These are phyloP conservation scores for Pangasius sanitwongsei DNA, from an alignment of 2,797 vertebrate species.

Conservation along the genomic window DNA sequence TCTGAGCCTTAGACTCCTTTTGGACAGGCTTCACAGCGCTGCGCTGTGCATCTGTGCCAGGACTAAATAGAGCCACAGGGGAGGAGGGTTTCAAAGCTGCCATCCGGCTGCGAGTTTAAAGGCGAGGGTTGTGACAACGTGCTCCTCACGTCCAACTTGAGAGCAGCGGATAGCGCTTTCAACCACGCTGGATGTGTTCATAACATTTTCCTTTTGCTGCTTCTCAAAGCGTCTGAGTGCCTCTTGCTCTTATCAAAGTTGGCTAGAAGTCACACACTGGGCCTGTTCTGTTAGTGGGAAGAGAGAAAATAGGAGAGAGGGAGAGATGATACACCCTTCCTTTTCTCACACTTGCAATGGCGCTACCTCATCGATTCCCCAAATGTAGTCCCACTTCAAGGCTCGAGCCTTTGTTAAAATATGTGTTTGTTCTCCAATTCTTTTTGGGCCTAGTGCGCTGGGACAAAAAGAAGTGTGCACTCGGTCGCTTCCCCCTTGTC, in stretches of 20 bases:
- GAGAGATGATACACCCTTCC: slow-evolving; percentile 27
- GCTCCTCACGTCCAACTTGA: slow-evolving; percentile 48
- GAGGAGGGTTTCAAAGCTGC: slow-evolving; percentile 44
- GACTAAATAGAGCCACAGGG: slow-evolving; percentile 37
- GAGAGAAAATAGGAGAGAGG: slow-evolving; percentile 6
- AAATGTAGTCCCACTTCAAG: slow-evolving; percentile 72
- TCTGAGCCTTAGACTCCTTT: slow-evolving; percentile 14
- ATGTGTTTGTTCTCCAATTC: slow-evolving; percentile 82
- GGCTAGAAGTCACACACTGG: slow-evolving; percentile 54
- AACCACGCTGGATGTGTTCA: slow-evolving; percentile 61
- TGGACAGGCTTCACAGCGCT: slow-evolving; percentile 14
- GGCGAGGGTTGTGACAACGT: slow-evolving; percentile 47
- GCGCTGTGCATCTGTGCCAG: slow-evolving; percentile 8
- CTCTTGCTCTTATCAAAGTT: slow-evolving; percentile 70
- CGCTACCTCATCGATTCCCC: slow-evolving; percentile 71
- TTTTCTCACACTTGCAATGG: slow-evolving; percentile 69
- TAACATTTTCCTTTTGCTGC: slow-evolving; percentile 62
- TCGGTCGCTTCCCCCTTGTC: slow-evolving; percentile 58
- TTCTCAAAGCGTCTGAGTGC: slow-evolving; percentile 55
- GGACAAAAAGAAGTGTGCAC: slow-evolving; percentile 64
- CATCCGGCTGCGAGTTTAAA: slow-evolving; percentile 44
- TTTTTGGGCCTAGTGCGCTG: slow-evolving; percentile 68
- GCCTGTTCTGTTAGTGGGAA: slow-evolving; percentile 63
- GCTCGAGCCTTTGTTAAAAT: slow-evolving; percentile 77
- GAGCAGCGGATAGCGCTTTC: slow-evolving; percentile 54